Evolutionary conservation across 2,888 invertebrate species (phyloP).

Genomic region (Nephrotoma guestfalica): DNA sequence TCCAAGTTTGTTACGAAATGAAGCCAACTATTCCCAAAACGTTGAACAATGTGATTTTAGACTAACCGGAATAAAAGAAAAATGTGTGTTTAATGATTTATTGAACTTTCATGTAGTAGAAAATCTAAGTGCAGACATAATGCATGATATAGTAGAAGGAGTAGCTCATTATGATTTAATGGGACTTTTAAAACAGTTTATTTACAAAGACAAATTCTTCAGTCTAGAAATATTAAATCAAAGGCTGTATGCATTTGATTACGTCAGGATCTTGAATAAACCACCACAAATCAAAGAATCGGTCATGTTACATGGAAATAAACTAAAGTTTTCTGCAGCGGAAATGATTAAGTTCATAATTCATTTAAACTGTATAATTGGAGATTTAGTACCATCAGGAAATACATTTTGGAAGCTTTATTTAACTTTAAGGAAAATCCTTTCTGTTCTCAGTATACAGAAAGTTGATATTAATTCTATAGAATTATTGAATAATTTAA

Average conservation of each 20-base stretch:
- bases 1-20: neutral
- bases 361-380: neutral
- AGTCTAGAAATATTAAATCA: neutral
- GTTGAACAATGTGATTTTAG: neutral
- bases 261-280: neutral
- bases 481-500: neutral
- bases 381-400: neutral
- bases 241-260: neutral
- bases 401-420: neutral
- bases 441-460: neutral
- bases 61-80: neutral
- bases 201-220: neutral
- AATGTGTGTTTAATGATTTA: neutral
- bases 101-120: neutral
- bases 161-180: neutral
- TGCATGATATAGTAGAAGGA: neutral
- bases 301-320: neutral
- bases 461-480: neutral
- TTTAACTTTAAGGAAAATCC: neutral
- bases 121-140: neutral
- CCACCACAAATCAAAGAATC: neutral
- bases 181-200: neutral
- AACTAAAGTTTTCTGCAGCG: neutral
- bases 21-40: neutral
- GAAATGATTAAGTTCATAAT: neutral